Conservation (phyloP, 2,888 invertebrate species). For the Notodonta dromedarius region DNA sequence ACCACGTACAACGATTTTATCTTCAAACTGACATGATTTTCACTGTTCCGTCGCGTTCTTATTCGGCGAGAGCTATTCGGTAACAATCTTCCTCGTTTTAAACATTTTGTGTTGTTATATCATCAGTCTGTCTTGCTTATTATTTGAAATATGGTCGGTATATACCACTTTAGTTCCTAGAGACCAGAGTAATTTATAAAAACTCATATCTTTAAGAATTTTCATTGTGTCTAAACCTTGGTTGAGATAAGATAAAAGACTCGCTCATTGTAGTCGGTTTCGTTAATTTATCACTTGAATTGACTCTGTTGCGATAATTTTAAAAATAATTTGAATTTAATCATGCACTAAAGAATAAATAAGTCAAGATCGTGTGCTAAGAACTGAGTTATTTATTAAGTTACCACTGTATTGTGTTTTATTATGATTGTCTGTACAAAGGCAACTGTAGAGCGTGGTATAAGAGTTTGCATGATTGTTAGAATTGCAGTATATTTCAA, state of each 20-base stretch:
- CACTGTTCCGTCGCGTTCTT: constrained; percentile 38
- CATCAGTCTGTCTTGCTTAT: constrained; percentile 20
- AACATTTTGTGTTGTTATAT: constrained; percentile 12
- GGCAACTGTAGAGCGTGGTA: neutral
- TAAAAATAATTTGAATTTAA: constrained; percentile 9
- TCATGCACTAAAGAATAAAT: neutral
- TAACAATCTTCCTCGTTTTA: constrained; percentile 19
- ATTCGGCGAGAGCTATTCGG: constrained; percentile 15
- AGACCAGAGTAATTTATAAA: constrained; percentile 45
- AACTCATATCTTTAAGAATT: constrained; percentile 52
- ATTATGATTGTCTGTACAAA: neutral
- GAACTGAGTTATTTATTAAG: neutral
- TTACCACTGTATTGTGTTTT: constrained; percentile 1
- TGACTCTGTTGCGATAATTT: constrained; percentile 22
- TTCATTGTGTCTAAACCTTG: constrained; percentile 65
- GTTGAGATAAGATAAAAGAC: constrained; percentile 64
- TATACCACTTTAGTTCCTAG: constrained; percentile 15
- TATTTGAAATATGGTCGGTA: constrained; percentile 10
- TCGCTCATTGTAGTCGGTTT: constrained; percentile 38
- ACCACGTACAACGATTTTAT: constrained; percentile 41
- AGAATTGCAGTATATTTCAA: neutral
- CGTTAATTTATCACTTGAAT: constrained; percentile 32
- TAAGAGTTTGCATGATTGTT: neutral
- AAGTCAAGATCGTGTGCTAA: constrained; percentile 6
- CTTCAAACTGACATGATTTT: constrained; percentile 44